These are phyloP conservation scores for Eonycteris spelaea DNA, from an alignment of 2,113 vertebrate species.

Conservation along the genomic window DNA sequence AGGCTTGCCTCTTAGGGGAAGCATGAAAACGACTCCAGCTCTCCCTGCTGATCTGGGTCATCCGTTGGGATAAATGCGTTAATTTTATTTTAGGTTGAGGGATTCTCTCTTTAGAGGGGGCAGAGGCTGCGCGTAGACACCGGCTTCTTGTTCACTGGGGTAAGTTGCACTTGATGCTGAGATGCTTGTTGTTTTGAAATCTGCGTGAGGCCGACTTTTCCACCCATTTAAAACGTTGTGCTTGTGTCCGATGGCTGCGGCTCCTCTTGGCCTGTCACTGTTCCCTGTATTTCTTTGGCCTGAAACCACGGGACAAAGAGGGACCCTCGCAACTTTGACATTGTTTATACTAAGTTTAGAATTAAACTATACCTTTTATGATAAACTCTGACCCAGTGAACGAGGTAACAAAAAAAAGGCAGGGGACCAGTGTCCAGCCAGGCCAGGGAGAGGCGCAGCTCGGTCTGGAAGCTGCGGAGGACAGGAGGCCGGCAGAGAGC, in stretches of 20 bases:
- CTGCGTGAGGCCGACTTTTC: background rate
- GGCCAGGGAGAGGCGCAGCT: fast-evolving
- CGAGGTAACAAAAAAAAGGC: no score
- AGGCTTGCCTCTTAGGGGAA: background rate
- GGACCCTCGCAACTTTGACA: background rate
- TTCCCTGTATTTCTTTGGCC: background rate
- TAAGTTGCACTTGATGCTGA: background rate
- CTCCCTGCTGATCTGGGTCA: background rate
- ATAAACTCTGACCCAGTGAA: no score
- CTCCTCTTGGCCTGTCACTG: background rate
- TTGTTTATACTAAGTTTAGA: no score
- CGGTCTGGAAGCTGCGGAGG: no score
- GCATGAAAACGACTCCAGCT: background rate
- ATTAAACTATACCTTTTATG: no score
- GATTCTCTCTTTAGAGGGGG: background rate
- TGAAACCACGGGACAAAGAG: background rate
- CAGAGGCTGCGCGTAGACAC: background rate
- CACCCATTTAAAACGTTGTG: background rate
- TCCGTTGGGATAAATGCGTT: background rate
- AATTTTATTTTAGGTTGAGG: background rate
- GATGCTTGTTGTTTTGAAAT: background rate
- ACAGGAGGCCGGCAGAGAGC: background rate
- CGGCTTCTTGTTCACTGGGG: background rate
- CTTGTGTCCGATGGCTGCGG: no score
- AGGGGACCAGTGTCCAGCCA: no score